Base-by-base conservation (phyloP, 2,888 invertebrate genomes). In the Branchipolynoe longqiensis region DNA sequence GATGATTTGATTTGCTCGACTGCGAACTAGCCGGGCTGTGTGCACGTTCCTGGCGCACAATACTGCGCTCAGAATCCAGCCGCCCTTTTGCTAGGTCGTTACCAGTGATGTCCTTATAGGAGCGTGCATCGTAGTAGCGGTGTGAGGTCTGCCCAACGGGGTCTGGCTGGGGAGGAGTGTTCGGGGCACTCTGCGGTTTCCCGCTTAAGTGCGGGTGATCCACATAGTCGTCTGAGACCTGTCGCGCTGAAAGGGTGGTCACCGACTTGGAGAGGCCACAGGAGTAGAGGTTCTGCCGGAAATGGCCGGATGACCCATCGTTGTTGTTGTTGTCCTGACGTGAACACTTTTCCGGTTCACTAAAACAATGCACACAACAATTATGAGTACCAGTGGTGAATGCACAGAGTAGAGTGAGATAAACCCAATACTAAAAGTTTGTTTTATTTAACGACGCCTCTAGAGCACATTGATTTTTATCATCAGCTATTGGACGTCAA, bases 51-150 rank as follows among this genome's bases (percentile, higher is more conserved):
- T 69, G 41, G 2, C 31, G 40, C 1, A 28, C 62, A 41, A 18
- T n/a, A 18, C 83, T 31, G 25, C 25, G 25, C 62, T 83, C 83
- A 25, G n/a, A 12, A 18, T 31, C 83, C 6, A 83, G 38, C 14
- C 59, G 58, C n/a, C n/a, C n/a, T 22, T 59, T 64, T 0, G 64
- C 36, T 54, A 64, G 8, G 28, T 54, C 81, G 8, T 12, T n/a
- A 36, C 6, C 28, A 22, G 54, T 48, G 2, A 82, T 31, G 36
- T 82, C 58, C 58, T 82, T 58, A 36, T 82, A 82, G 1, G 82
- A 82, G 31, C 25, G 56, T 0, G 58, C 82, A 58, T 82, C 82
- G 33, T 82, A 82, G 33, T 58, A 31, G 14, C 28, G 41, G 33
- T 38, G 62, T 14, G 62, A n/a, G 3, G 14, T 33, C 36, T 38